Evolutionary conservation across 23 tunicate genomes (phyloP), one percentile per base, ranked within the genome.

Genomic region (Ascidia mentula): DNA sequence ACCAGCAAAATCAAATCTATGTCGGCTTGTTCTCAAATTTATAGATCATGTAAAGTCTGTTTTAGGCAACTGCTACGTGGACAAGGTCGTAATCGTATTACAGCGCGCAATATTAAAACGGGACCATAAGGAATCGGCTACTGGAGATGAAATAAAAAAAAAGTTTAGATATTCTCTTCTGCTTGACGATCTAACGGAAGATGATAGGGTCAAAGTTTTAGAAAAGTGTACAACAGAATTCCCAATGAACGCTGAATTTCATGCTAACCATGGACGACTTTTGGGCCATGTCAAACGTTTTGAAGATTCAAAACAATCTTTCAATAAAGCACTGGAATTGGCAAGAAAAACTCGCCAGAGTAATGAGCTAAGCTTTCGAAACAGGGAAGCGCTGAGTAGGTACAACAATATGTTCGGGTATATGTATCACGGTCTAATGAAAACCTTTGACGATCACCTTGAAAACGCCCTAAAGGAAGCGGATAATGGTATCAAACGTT

Each of bases 251-350:
- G 28, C 74, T 18, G 83, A 88, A 71, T 88, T 88, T 60, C 84
- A 82, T 74, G 92, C 92, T 31, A 87, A 88, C 72, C 72, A 77
- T 3, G 92, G 92, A 35, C 77, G 92, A 31, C 39, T 88, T 69
- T 77, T 38, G 7, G 79, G 86, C 60, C 71, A 42, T n/a, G 45
- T 37, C 39, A 42, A 72, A 36, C 40, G 40, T 15, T 88, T 73
- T 71, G 73, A 82, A 1, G 82, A 82, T 26, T 87, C 92, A 5
- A 87, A 88, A 71, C 39, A 45, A 32, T 77, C 78, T 6, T 46
- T 88, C 35, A 71, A 45, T n/a, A 76, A 38, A 1, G 92, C 92
- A 34, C 72, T 88, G n/a, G n/a, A n/a, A n/a, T n/a, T n/a, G n/a
- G n/a, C n/a, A n/a, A n/a, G n/a, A n/a, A n/a, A n/a, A n/a, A n/a